These are phyloP conservation scores for Hydraecia micacea DNA, from an alignment of 2,888 invertebrate species.

Conservation along the genomic window DNA sequence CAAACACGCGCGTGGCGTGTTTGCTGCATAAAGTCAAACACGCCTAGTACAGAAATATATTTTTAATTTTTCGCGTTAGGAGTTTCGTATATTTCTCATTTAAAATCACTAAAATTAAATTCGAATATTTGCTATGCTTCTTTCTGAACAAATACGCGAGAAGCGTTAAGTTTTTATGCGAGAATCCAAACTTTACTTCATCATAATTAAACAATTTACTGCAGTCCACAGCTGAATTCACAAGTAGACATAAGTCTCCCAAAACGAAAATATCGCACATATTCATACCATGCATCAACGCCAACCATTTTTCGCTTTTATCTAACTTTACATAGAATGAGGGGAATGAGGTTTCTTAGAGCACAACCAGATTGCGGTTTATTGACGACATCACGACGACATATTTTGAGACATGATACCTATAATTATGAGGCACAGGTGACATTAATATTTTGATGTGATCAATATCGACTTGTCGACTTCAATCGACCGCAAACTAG, in stretches of 20 bases:
- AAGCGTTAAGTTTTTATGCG: background rate
- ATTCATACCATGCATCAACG: background rate
- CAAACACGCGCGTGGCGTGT: slow-evolving; percentile 31
- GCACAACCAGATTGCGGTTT: background rate
- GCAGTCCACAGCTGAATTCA: slow-evolving; percentile 8
- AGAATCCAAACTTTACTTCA: background rate
- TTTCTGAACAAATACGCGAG: slow-evolving; percentile 18
- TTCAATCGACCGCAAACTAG: background rate
- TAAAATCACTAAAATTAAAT: background rate
- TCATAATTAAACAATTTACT: background rate
- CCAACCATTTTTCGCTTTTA: background rate
- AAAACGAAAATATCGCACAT: background rate
- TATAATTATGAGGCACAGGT: background rate
- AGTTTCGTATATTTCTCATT: slow-evolving; percentile 3
- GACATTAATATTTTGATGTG: background rate
- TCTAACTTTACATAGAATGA: background rate
- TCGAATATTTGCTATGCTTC: slow-evolving; percentile 17
- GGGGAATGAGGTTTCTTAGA: background rate
- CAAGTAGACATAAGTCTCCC: background rate
- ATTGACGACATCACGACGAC: background rate
- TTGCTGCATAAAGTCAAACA: slow-evolving; percentile 32
- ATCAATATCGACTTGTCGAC: background rate
- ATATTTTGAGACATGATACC: background rate
- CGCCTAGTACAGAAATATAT: slow-evolving; percentile 5
- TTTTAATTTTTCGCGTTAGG: background rate